Percentiles rank a stretch among this genome's conserved stretches.
phyloP scores from a whole-genome alignment of 2,888 invertebrate genomes.

The Cabera pusaria region DNA sequence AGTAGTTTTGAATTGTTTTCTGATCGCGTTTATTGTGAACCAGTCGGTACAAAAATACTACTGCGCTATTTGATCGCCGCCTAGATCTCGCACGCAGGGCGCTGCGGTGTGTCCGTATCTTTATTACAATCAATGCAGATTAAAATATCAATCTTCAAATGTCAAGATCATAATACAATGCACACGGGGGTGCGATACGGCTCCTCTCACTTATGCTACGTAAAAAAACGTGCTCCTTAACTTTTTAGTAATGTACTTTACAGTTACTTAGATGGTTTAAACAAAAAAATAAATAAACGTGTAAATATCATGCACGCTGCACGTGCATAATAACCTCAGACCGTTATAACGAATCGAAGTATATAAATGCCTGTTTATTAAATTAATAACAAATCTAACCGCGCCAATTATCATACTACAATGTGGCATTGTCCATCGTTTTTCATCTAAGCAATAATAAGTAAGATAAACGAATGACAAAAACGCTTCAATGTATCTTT shows the following conservation, averaged over 20 bases:
- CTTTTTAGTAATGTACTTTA: too few species aligned
- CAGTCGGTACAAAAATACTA: too few species aligned
- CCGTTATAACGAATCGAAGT: slow-evolving; percentile 10
- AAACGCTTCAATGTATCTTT: slow-evolving; percentile 16
- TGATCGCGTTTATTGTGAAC: too few species aligned
- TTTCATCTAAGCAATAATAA: slow-evolving; percentile 23
- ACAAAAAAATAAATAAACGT: too few species aligned
- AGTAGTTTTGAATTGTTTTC: too few species aligned
- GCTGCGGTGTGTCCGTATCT: too few species aligned
- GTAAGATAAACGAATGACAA: slow-evolving; percentile 22
- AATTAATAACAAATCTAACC: slow-evolving; percentile 10
- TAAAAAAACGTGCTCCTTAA: slow-evolving; percentile 36
- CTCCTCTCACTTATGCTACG: slow-evolving; percentile 63
- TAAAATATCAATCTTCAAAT: slow-evolving; percentile 54
- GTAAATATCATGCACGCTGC: not conserved
- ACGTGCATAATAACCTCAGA: not conserved
- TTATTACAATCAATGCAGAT: too few species aligned
- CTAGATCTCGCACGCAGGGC: too few species aligned
- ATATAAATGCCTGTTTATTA: slow-evolving; percentile 9
- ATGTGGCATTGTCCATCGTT: slow-evolving; percentile 29
- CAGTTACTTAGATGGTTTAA: too few species aligned
- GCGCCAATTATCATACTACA: slow-evolving; percentile 26
- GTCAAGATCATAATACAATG: slow-evolving; percentile 63
- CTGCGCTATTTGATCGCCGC: too few species aligned
- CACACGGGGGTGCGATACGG: slow-evolving; percentile 44